phyloP scores from a whole-genome alignment of 2,797 vertebrate genomes.

The Molossus alvarezi region DNA sequence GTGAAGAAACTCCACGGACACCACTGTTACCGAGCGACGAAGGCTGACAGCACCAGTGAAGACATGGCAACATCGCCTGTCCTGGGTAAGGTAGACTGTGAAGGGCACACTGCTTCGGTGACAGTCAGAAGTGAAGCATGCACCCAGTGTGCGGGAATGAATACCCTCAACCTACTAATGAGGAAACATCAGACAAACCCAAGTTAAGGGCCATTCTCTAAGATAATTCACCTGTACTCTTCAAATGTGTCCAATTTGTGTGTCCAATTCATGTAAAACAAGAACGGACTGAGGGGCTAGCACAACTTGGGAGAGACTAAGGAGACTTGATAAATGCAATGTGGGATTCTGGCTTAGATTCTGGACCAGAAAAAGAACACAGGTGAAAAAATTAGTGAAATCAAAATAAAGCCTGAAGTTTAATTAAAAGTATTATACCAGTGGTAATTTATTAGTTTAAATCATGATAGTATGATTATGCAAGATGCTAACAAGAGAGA shows the following conservation, averaged over 20 bases:
- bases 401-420: constrained; percentile 1
- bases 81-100: rapidly evolving
- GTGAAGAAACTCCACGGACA: not conserved
- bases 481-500: not conserved
- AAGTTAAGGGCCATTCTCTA: not conserved
- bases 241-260: not conserved
- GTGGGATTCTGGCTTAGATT: not conserved
- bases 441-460: constrained; percentile 10
- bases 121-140: not conserved
- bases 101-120: not conserved
- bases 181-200: not conserved
- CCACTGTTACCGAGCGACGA: not conserved
- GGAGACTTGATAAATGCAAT: not conserved
- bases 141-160: not conserved
- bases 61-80: not conserved
- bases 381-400: not conserved
- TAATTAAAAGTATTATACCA: not conserved
- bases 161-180: not conserved
- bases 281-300: not conserved
- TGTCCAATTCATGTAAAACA: not conserved
- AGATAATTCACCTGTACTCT: not conserved
- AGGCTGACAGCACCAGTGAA: not conserved
- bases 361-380: not conserved
- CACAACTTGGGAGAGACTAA: not conserved
- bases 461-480: not conserved